Conservation (phyloP, 2,113 vertebrate genomes). For the Nansenia antarctica region DNA sequence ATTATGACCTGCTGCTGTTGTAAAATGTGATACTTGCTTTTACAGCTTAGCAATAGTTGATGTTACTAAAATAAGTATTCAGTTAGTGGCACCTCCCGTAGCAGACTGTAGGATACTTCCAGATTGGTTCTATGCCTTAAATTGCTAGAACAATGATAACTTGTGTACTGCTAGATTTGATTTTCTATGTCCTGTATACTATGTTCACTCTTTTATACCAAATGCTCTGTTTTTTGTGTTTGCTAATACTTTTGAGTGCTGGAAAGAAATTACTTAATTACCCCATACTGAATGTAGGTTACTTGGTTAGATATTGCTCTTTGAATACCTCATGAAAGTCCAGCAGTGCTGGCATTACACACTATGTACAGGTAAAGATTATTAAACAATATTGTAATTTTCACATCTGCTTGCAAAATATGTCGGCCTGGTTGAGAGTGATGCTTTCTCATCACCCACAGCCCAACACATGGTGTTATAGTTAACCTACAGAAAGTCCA, state of each 20-base stretch:
- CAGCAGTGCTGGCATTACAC: conserved; percentile 61
- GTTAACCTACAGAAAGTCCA: neutral
- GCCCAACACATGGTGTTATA: conserved; percentile 46
- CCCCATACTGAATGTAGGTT: conserved; percentile 49
- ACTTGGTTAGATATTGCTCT: conserved; percentile 42
- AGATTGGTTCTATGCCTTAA: conserved; percentile 85
- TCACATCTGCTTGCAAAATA: conserved; percentile 44
- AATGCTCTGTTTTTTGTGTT: conserved; percentile 31
- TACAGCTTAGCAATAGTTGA: conserved; percentile 19
- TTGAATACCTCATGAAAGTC: conserved; percentile 59
- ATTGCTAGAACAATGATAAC: conserved; percentile 79
- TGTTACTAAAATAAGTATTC: conserved; percentile 20
- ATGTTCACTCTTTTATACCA: conserved; percentile 4
- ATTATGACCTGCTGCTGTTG: conserved; percentile 86
- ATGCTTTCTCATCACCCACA: conserved; percentile 47
- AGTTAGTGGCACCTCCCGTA: neutral
- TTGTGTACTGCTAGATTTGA: conserved; percentile 21
- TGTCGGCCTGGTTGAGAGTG: conserved; percentile 35
- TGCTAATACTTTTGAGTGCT: conserved; percentile 36
- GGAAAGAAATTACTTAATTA: too few relatives aligned
- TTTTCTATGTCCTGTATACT: conserved; percentile 22
- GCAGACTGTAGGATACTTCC: conserved; percentile 75
- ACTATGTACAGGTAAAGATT: conserved; percentile 32
- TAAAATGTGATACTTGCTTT: conserved; percentile 45
- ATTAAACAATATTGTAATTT: conserved; percentile 52